phyloP scores from a whole-genome alignment of 2,888 invertebrate genomes.

The Atrina japonica region DNA sequence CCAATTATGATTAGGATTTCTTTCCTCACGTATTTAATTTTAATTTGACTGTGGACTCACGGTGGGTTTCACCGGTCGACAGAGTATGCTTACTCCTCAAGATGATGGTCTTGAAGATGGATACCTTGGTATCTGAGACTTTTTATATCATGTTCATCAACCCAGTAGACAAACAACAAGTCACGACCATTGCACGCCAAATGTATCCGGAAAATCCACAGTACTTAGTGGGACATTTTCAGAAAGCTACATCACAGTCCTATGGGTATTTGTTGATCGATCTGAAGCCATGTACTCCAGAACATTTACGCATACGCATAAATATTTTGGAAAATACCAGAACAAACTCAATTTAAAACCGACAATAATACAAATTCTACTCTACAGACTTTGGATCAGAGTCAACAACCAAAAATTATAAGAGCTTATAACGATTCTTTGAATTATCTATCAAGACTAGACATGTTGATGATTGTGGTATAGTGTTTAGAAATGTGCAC shows the following conservation, averaged over 20 bases:
- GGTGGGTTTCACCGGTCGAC: no score
- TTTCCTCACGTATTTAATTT: no score
- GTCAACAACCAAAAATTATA: no score
- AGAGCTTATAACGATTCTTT: no score
- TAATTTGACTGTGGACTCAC: no score
- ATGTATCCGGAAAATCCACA: slow-evolving; percentile 41
- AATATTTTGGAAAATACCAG: slow-evolving; percentile 1
- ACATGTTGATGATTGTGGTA: slow-evolving; percentile 41
- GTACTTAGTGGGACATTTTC: slow-evolving; percentile 20
- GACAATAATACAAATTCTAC: not conserved
- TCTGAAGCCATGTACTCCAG: slow-evolving; percentile 33
- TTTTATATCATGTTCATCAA: slow-evolving; percentile 39
- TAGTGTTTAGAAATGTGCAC: slow-evolving; percentile 30
- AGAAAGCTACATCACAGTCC: slow-evolving; percentile 16
- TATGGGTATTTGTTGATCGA: slow-evolving; percentile 39
- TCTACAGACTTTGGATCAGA: slow-evolving; percentile 32
- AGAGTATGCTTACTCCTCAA: no score
- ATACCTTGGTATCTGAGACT: no score
- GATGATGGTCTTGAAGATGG: no score
- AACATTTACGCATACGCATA: slow-evolving; percentile 18
- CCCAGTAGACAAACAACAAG: slow-evolving; percentile 35
- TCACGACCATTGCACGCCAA: slow-evolving; percentile 42
- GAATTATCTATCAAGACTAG: no score
- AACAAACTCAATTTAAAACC: not conserved
- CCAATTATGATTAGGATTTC: no score